Evolutionary conservation across 1,140 invertebrate genomes (phyloP), one percentile per base, ranked within the genome.

Genomic region (Steinernema feltiae): DNA sequence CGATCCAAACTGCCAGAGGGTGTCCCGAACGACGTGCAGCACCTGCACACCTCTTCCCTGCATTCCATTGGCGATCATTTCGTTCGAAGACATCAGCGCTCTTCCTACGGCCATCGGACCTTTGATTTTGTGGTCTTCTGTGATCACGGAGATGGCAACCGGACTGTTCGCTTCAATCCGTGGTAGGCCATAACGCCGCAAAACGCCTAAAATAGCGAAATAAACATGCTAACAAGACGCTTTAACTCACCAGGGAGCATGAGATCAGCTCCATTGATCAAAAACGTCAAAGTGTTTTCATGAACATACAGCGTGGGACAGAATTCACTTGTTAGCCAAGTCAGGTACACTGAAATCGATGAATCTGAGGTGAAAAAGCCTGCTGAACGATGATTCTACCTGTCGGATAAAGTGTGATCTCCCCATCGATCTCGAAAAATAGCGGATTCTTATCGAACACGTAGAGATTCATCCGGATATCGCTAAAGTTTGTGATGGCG

Each of bases 191-290:
- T 46, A n/a, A 46, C 7, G 41, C 7, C 41, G 41, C n/a, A 46
- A 46, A 46, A 46, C 41, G n/a, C 41, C 41, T 46, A 46, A 46
- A 46, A 46, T 46, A n/a, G n/a, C n/a, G n/a, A n/a, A n/a, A n/a
- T n/a, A n/a, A n/a, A n/a, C n/a, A n/a, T n/a, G n/a, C n/a, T n/a
- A n/a, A 46, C 41, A 63, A 63, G 31, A 74, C 1, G 30, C 24
- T 7, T 32, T 7, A 41, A 53, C 12, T 70, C 48, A 76, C 79
- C 79, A 30, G 79, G 79, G 21, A 79, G 73, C 79, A 80, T 80
- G 0, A 80, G 71, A 73, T 80, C 79, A 0, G 79, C 79, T 35
- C 79, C 79, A 32, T 76, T 78, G 48, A 80, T 77, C 1, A 80
- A 70, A 30, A 69, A 80, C 18, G n/a, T 18, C 17, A 80, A 41